These are phyloP conservation scores for Limnephilus lunatus DNA, from an alignment of 2,888 invertebrate genomes.

Conservation along the genomic window DNA sequence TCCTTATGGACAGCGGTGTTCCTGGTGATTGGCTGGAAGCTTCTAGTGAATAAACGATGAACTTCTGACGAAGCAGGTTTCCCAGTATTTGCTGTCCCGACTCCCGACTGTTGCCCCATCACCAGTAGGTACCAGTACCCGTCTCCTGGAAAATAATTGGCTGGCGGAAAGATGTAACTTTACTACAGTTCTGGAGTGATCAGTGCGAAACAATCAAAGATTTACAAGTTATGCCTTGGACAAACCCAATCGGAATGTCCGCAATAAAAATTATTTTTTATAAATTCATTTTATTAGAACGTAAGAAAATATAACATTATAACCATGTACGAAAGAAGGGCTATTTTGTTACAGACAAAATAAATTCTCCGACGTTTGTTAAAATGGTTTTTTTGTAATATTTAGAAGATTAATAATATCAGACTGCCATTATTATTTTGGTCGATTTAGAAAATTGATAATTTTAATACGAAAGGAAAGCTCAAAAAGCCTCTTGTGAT, in stretches of 20 bases:
- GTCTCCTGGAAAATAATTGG: background rate
- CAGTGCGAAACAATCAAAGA: slow-evolving; percentile 13
- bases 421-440: slow-evolving; percentile 8
- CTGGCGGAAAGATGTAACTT: background rate
- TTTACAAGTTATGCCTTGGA: slow-evolving; percentile 25
- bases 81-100: slow-evolving; percentile 1
- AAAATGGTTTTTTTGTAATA: background rate
- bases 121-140: background rate
- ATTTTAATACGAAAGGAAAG: slow-evolving; percentile 20
- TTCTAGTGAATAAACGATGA: slow-evolving; percentile 79
- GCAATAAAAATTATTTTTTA: slow-evolving; percentile 16
- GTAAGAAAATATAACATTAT: background rate
- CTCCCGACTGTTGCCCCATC: background rate
- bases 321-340: background rate
- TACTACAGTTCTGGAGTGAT: background rate
- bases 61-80: slow-evolving; percentile 66
- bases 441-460: slow-evolving; percentile 24
- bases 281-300: slow-evolving; percentile 18
- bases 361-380: background rate
- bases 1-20: slow-evolving; percentile 81
- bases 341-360: background rate
- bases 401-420: slow-evolving; percentile 2
- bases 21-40: slow-evolving; percentile 81
- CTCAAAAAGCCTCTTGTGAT: slow-evolving; percentile 58
- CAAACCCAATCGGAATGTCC: slow-evolving; percentile 14